Conservation (phyloP, 1,140 invertebrate species). For the Galleria mellonella region DNA sequence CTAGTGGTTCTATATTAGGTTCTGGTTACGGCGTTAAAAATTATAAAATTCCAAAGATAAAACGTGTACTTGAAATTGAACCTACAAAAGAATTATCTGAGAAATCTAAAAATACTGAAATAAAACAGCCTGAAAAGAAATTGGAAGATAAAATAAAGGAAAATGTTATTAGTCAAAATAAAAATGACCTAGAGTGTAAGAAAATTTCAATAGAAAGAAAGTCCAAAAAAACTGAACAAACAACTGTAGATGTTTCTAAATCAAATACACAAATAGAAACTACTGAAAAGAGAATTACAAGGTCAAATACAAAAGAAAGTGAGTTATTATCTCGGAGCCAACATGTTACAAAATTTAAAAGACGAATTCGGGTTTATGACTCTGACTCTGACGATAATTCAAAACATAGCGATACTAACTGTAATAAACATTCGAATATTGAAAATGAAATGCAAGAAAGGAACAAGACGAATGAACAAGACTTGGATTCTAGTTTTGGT, state of each 20-base stretch:
- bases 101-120: conserved; percentile 8
- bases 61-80: conserved; percentile 36
- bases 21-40: conserved; percentile 76
- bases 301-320: neutral
- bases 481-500: conserved; percentile 27
- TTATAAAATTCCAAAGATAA: conserved; percentile 80
- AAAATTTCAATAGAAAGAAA: conserved; percentile 3
- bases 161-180: conserved; percentile 2
- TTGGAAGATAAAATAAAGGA: conserved; percentile 4
- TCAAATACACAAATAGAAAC: neutral
- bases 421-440: no score
- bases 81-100: conserved; percentile 6
- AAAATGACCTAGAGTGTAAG: conserved; percentile 3
- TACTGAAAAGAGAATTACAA: neutral
- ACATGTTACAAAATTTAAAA: neutral
- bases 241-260: neutral
- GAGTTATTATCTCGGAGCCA: neutral
- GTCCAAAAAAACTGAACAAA: conserved; percentile 2
- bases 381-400: neutral
- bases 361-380: neutral
- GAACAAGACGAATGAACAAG: neutral
- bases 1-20: conserved; percentile 49
- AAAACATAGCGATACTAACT: no score
- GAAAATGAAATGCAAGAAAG: neutral
- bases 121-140: conserved; percentile 4